Conservation (phyloP, 2,797 vertebrate genomes). For the Lepilemur ruficaudatus region DNA sequence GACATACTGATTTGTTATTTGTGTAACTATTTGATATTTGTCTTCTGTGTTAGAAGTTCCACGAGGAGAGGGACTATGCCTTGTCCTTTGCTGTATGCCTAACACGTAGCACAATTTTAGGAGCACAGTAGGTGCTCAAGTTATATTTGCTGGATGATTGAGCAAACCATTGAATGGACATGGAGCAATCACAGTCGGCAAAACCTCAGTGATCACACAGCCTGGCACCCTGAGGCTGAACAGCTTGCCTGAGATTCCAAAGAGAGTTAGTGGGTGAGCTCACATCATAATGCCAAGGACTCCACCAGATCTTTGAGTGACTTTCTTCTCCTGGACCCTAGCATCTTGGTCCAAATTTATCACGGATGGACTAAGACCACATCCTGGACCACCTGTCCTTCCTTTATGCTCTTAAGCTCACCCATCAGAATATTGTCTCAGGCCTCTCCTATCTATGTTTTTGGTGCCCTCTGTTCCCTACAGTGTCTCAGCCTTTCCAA, state of each 20-base stretch:
- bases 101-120: neutral
- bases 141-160: neutral
- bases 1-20: neutral
- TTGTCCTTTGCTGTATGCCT: neutral
- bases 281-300: neutral
- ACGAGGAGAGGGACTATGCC: too few relatives aligned
- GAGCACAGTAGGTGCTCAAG: neutral
- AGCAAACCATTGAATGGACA: neutral
- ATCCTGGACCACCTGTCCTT: neutral
- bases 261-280: neutral
- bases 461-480: neutral
- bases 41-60: neutral
- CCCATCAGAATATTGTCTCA: neutral
- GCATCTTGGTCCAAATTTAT: neutral
- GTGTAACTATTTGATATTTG: neutral
- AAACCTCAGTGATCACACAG: neutral
- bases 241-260: neutral
- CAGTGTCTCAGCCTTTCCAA: neutral
- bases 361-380: neutral
- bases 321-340: neutral
- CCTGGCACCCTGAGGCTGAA: neutral
- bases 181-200: neutral
- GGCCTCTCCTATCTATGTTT: neutral
- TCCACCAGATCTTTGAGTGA: neutral
- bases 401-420: neutral